Evolutionary conservation across 1,140 invertebrate genomes (phyloP), one percentile per base, ranked within the genome.

Genomic region (silkworm (Bombyx mori)): DNA sequence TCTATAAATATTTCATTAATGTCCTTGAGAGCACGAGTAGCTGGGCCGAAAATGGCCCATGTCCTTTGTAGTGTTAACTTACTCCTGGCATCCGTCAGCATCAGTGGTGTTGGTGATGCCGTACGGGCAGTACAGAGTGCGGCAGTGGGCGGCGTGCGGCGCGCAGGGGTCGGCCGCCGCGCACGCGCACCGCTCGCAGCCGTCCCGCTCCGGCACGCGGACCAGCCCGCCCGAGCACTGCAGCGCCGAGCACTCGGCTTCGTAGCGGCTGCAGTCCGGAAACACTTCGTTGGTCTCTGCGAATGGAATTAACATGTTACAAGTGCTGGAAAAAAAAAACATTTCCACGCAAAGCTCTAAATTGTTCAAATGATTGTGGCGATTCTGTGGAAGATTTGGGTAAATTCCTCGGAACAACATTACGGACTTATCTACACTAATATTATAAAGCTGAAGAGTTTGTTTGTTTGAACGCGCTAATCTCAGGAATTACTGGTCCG

Each of bases 51-150:
- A 18, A 18, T 18, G 12, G 12, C 12, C 12, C 12, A 18, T 1
- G 12, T 18, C 12, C 12, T 18, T 18, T 10, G 45, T 47, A 9
- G 6, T 47, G 45, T 47, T 47, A 51, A 35, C 35, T 3, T 53
- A 63, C 61, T 54, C 56, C 8, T 53, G 7, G 26, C 61, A 63
- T 49, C 57, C 52, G 44, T 63, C 42, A 10, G 49, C n/a, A 5
- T 57, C 44, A 8, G 8, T 26, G 8, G 44, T 8, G 6, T 12
- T 48, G 2, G 12, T 10, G 10, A 54, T n/a, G 18, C 62, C 62
- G 44, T 57, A 60, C 8, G 51, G 42, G 50, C 61, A 63, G 42
- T 26, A 45, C 9, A 57, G 26, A 10, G 44, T 49, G 3, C 60
- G 54, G 43, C 61, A 63, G 49, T 54, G 46, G 22, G 43, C 12